Evolutionary conservation across 2,797 vertebrate genomes (phyloP).

Genomic region (Pipistrellus nathusii): DNA sequence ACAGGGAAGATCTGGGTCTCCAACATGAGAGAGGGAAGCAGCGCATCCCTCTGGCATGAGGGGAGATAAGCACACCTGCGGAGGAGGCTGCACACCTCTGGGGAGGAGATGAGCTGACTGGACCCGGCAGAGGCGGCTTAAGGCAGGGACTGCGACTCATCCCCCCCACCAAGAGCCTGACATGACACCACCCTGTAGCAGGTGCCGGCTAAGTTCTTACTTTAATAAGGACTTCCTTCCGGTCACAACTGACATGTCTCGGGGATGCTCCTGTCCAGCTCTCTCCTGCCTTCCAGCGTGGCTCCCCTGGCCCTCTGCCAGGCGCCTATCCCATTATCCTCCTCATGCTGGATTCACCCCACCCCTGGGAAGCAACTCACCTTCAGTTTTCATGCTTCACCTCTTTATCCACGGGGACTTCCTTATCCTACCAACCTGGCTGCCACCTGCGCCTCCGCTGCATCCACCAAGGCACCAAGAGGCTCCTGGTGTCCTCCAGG

Average conservation of each 20-base stretch:
- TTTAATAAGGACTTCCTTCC: neutral
- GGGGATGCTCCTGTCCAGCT: neutral
- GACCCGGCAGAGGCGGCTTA: neutral
- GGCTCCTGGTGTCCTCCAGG: fast-evolving
- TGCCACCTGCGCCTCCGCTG: neutral
- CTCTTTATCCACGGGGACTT: neutral
- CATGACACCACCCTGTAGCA: neutral
- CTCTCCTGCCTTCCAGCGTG: neutral
- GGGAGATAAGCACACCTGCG: neutral
- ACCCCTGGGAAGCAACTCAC: too few relatives aligned
- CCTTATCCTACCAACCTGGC: neutral
- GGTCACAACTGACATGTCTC: neutral
- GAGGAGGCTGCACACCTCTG: neutral
- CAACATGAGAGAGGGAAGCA: neutral
- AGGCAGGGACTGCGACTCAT: neutral
- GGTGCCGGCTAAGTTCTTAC: neutral
- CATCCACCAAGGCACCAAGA: neutral
- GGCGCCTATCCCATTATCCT: neutral
- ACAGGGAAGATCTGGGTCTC: neutral
- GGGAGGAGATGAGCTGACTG: neutral
- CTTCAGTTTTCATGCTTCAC: neutral
- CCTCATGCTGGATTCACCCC: neutral
- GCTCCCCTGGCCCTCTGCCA: neutral
- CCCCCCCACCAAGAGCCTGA: neutral
- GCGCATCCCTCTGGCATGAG: neutral